A percentile compares a stretch with the other conserved stretches of the same genome.
These are phyloP conservation scores for Laterallus jamaicensis DNA, from an alignment of 2,113 vertebrate genomes.

Conservation along the genomic window DNA sequence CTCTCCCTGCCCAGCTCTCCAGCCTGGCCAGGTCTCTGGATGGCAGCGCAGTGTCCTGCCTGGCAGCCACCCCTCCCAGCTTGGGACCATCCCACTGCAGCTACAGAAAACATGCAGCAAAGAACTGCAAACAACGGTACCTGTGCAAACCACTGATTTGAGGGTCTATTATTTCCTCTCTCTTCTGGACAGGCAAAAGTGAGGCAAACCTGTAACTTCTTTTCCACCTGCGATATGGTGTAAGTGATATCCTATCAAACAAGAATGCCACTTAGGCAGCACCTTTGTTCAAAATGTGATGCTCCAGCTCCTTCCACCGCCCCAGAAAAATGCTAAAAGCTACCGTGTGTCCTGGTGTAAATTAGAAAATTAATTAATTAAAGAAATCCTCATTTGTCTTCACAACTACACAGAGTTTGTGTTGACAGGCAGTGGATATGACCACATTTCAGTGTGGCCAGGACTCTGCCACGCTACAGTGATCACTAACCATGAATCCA, in stretches of 20 bases:
- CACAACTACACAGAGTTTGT: neutral
- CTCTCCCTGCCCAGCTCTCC: too few relatives aligned
- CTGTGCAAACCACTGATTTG: neutral
- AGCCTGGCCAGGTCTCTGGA: too few relatives aligned
- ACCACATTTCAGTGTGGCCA: neutral
- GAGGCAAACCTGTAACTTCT: neutral
- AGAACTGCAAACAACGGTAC: neutral
- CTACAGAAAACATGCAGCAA: neutral
- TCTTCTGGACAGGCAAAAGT: neutral
- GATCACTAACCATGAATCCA: neutral
- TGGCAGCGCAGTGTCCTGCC: too few relatives aligned
- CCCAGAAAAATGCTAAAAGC: neutral
- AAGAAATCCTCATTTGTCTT: neutral
- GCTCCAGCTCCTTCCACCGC: neutral
- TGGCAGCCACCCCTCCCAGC: too few relatives aligned
- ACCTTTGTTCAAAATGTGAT: neutral
- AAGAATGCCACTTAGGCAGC: neutral
- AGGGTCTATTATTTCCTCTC: neutral
- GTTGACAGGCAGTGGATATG: neutral
- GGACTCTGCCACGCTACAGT: neutral
- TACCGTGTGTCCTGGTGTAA: neutral
- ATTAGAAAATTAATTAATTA: neutral
- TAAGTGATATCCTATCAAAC: neutral
- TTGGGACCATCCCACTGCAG: neutral
- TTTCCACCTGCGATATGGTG: neutral